phyloP scores from a whole-genome alignment of 2,113 vertebrate genomes.

The Panurus biarmicus region DNA sequence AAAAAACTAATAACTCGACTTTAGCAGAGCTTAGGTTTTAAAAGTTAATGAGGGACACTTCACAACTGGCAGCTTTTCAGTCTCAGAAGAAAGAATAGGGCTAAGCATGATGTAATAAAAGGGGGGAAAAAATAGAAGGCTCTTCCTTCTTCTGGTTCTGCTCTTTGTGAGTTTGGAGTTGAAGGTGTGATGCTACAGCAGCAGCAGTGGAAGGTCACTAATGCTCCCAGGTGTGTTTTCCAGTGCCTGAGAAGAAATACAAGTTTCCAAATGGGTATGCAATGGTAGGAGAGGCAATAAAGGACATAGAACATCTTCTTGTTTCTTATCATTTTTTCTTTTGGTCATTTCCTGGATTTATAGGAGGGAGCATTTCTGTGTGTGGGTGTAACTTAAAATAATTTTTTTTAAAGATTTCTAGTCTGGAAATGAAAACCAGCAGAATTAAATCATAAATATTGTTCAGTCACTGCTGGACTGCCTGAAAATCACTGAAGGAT shows the following conservation, averaged over 20 bases:
- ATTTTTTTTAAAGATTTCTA: not conserved
- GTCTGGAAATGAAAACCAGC: slow-evolving; percentile 46
- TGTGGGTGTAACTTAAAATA: slow-evolving; percentile 27
- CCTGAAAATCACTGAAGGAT: slow-evolving; percentile 39
- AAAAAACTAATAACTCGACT: slow-evolving; percentile 52
- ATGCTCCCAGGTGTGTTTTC: not conserved
- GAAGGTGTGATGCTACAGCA: not conserved
- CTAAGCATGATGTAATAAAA: slow-evolving; percentile 12
- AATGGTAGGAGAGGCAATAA: not conserved
- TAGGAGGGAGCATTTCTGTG: not conserved
- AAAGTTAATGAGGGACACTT: slow-evolving; percentile 63
- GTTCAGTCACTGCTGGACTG: slow-evolving; percentile 20
- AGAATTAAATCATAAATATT: slow-evolving; percentile 28
- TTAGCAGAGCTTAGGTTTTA: slow-evolving; percentile 44
- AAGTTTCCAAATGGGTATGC: not conserved
- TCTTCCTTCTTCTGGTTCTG: not conserved
- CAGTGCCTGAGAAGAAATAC: not conserved
- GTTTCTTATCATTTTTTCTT: not conserved
- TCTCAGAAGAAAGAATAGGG: not conserved
- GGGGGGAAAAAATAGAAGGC: not conserved
- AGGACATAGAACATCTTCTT: not conserved
- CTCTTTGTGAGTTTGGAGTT: not conserved
- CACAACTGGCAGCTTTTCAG: slow-evolving; percentile 54
- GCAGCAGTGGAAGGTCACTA: not conserved
- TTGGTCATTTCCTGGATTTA: slow-evolving; percentile 19